Evolutionary conservation across 2,113 vertebrate genomes (phyloP).

Genomic region (Procavia capensis): DNA sequence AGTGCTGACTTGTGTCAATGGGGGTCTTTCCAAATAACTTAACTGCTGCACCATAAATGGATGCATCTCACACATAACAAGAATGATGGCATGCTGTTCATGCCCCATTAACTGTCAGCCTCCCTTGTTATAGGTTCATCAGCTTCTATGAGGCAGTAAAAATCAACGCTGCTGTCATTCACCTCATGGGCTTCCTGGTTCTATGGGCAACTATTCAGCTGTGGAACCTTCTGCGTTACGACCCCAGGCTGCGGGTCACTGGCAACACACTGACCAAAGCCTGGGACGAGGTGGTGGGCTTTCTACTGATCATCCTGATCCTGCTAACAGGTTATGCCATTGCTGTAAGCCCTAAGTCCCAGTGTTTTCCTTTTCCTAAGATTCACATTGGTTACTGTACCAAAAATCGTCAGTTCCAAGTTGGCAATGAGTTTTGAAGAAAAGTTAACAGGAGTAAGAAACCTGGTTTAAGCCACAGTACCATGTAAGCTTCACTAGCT

Average conservation of each 20-base stretch:
- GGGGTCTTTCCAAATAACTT: not conserved
- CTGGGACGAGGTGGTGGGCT: constrained; percentile 74
- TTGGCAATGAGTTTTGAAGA: not conserved
- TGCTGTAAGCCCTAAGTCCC: constrained; percentile 53
- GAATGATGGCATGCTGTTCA: no score
- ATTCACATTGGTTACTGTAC: not conserved
- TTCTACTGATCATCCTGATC: constrained; percentile 74
- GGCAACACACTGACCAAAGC: constrained; percentile 70
- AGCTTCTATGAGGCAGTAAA: constrained; percentile 61
- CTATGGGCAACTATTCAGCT: constrained; percentile 74
- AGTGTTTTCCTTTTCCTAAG: not conserved
- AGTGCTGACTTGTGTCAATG: not conserved
- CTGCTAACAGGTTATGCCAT: constrained; percentile 74
- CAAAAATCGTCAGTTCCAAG: not conserved
- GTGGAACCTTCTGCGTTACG: constrained; percentile 69
- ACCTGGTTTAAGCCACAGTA: not conserved
- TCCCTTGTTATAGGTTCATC: constrained; percentile 70
- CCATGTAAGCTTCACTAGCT: not conserved
- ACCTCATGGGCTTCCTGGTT: constrained; percentile 75
- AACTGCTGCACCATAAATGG: not conserved
- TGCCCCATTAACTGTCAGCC: not conserved
- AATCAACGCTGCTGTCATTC: constrained; percentile 53
- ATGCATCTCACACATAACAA: not conserved
- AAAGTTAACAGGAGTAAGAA: not conserved
- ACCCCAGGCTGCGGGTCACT: constrained; percentile 66